Conservation (phyloP, 2,888 invertebrate species). For the Amphipoea lucens region DNA sequence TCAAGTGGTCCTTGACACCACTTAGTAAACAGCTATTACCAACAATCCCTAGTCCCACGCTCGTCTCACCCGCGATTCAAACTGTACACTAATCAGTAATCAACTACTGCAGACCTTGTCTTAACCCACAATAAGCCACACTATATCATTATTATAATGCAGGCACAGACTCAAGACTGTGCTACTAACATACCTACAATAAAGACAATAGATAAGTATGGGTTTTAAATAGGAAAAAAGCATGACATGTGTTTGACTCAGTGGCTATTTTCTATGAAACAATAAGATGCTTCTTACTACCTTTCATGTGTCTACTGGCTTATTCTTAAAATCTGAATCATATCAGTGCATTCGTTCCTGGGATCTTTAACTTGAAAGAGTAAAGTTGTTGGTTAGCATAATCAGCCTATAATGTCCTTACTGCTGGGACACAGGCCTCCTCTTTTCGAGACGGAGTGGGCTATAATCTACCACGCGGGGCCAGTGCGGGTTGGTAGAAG, state of each 20-base stretch:
- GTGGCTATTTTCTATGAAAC: constrained; percentile 21
- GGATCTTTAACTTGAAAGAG: not conserved
- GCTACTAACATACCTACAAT: not conserved
- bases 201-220: constrained; percentile 28
- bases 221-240: constrained; percentile 23
- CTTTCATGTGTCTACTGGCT: not conserved
- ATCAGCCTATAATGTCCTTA: not conserved
- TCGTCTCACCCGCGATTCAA: constrained; percentile 75
- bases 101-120: constrained; percentile 72
- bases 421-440: not conserved
- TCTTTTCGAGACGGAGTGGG: not conserved
- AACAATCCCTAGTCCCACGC: constrained; percentile 84
- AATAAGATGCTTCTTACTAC: constrained; percentile 6
- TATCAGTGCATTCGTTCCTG: not conserved
- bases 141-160: constrained; percentile 59
- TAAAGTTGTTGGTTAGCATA: not conserved
- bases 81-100: constrained; percentile 71
- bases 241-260: constrained; percentile 11
- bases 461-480: not conserved
- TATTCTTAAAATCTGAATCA: not conserved
- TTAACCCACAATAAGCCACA: constrained; percentile 58
- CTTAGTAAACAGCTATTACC: constrained; percentile 76
- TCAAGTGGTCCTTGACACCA: constrained; percentile 78
- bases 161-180: constrained; percentile 17
- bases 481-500: not conserved